Conservation (phyloP, 2,888 invertebrate genomes). For the Agrenia bidenticulata region DNA sequence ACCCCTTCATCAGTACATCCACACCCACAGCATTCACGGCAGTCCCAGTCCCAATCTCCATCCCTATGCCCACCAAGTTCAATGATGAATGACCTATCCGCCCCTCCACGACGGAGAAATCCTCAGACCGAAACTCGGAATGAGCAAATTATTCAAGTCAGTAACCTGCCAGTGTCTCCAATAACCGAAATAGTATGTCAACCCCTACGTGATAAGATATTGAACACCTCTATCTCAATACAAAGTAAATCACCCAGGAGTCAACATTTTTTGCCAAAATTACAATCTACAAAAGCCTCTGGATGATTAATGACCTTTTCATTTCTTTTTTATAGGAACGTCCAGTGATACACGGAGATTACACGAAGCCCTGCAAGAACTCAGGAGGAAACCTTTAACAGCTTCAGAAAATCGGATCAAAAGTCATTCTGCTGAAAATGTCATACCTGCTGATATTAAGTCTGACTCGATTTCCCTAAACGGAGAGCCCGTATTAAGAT, state of each 20-base stretch:
- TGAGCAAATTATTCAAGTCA: conserved; percentile 6
- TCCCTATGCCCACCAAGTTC: not conserved
- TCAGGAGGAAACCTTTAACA: not conserved
- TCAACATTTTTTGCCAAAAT: not conserved
- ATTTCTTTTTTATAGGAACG: not conserved
- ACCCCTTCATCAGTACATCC: not conserved
- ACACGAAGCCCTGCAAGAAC: not conserved
- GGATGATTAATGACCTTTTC: not conserved
- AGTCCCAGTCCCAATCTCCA: not conserved
- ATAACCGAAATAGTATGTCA: not conserved
- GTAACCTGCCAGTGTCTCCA: conserved; percentile 4
- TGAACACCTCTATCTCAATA: conserved; percentile 2
- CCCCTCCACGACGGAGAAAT: not conserved
- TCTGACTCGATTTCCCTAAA: too few relatives aligned
- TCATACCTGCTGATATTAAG: too few relatives aligned
- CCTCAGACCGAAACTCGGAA: not conserved
- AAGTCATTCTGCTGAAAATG: too few relatives aligned
- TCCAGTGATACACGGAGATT: conserved; percentile 3
- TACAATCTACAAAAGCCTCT: too few relatives aligned
- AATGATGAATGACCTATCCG: conserved; percentile 7
- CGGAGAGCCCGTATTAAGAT: too few relatives aligned
- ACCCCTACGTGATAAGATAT: not conserved
- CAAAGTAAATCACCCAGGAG: not conserved
- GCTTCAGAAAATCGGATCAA: too few relatives aligned
- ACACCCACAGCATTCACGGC: not conserved